These are phyloP conservation scores for Piaya cayana DNA, from an alignment of 2,113 vertebrate species.

Conservation along the genomic window DNA sequence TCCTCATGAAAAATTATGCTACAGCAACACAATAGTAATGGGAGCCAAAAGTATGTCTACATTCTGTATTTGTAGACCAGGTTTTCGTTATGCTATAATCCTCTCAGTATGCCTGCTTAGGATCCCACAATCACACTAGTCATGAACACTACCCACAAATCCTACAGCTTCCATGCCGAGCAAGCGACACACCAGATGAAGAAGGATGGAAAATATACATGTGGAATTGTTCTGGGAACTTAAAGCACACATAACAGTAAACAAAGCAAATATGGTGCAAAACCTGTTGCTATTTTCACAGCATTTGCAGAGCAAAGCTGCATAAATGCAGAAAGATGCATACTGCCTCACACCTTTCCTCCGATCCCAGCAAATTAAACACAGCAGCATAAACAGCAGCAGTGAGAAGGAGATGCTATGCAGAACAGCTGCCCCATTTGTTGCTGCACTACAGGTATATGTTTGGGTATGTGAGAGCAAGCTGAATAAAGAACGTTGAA, in stretches of 20 bases:
- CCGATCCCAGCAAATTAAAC: conserved; percentile 21
- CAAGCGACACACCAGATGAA: conserved; percentile 69
- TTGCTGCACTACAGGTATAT: background rate
- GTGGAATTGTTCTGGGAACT: conserved; percentile 70
- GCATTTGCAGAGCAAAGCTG: conserved; percentile 54
- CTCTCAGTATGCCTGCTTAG: conserved; percentile 66
- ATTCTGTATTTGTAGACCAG: conserved; percentile 62
- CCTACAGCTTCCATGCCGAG: conserved; percentile 26
- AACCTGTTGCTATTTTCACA: conserved; percentile 71
- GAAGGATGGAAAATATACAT: conserved; percentile 68
- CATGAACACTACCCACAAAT: conserved; percentile 68
- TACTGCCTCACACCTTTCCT: conserved; percentile 56
- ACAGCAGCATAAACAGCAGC: conserved; percentile 63
- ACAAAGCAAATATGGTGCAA: conserved; percentile 71
- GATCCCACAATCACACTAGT: conserved; percentile 59
- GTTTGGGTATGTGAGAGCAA: background rate
- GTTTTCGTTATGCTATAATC: conserved; percentile 67
- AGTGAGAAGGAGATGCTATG: background rate
- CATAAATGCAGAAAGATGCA: conserved; percentile 33
- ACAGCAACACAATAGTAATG: conserved; percentile 60
- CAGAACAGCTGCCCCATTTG: background rate
- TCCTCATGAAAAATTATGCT: conserved; percentile 55
- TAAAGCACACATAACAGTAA: conserved; percentile 68
- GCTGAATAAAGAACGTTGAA: background rate
- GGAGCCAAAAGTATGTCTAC: conserved; percentile 68